Percentiles rank a stretch among this genome's conserved stretches.
Conservation (phyloP, 1,140 invertebrate species). For the Hyles euphorbiae region DNA sequence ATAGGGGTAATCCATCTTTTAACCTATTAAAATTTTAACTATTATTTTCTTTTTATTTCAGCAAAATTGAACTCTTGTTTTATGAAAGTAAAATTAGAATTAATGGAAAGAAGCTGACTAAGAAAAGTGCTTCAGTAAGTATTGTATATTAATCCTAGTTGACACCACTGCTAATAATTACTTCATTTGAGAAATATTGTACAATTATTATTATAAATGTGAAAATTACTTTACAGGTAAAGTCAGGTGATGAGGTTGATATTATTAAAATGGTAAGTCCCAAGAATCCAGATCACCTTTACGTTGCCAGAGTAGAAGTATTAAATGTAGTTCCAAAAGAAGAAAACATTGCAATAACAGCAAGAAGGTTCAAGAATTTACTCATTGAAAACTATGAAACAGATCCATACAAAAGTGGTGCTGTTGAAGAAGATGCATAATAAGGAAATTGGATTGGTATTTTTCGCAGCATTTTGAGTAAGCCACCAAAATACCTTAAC, state of each 20-base stretch:
- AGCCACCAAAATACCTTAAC: too few species aligned
- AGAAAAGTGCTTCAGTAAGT: constrained; percentile 78
- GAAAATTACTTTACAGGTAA: constrained; percentile 52
- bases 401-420: constrained; percentile 51
- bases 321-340: constrained; percentile 61
- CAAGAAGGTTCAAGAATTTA: constrained; percentile 77
- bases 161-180: too few species aligned
- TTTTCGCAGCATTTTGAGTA: not conserved
- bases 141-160: constrained; percentile 7
- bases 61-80: constrained; percentile 80
- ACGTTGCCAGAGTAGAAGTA: constrained; percentile 78
- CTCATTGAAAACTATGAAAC: constrained; percentile 78
- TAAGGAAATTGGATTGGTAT: not conserved
- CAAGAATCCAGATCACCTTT: constrained; percentile 77
- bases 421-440: constrained; percentile 30
- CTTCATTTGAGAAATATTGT: too few species aligned
- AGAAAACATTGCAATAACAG: constrained; percentile 71
- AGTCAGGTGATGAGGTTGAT: constrained; percentile 80
- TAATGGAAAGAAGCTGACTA: constrained; percentile 80
- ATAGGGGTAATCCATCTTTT: too few species aligned
- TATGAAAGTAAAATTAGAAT: constrained; percentile 81
- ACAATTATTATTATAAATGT: not conserved
- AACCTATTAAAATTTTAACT: too few species aligned
- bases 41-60: constrained; percentile 31
- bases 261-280: constrained; percentile 76